Base-by-base conservation (phyloP, 2,113 vertebrate species). In the Alectura lathami region DNA sequence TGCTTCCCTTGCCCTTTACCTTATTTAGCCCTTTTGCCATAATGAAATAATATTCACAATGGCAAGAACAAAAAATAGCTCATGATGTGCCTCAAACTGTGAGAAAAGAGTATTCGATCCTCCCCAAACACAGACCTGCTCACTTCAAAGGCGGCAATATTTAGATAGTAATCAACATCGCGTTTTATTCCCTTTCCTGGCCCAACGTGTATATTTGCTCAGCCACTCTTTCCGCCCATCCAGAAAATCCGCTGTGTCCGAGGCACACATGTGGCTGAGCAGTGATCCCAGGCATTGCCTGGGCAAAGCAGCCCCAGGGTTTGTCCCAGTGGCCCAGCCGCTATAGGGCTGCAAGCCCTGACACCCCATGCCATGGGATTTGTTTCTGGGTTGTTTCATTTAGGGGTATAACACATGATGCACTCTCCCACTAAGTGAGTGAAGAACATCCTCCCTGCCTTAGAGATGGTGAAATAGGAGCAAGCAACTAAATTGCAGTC, bases 41-140 rank as follows among this genome's bases (percentile, higher is more conserved):
- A n/a, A n/a, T 9, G 86, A 88, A 83, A 72, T 74, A 42, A 13
- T 3, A 57, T n/a, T 48, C 91, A 26, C 67, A 38, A 12, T 0
- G 57, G 51, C 79, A 91, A 92, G 92, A 94, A 96, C 88, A 95
- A 81, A 83, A 96, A 95, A 95, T 78, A 96, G 81, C 76, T 95
- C 94, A 32, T 60, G 79, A 64, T 64, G 79, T 62, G 91, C 82
- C 82, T 93, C 95, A 91, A 84, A 91, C 95, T 96, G 96, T 88
- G 95, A 88, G 73, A 53, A 64, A 21, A 64, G 89, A 47, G 36
- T 5, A 34, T 83, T 43, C 6, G 26, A 81, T 60, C 88, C 79
- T 96, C 68, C 88, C 85, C 85, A 93, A 96, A 95, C 91, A 94
- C 82, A 30, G 79, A 72, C 26, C 86, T 75, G 88, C 85, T 78